Evolutionary conservation across 2,797 vertebrate genomes (phyloP).

Genomic region (Lagocephalus sceleratus): DNA sequence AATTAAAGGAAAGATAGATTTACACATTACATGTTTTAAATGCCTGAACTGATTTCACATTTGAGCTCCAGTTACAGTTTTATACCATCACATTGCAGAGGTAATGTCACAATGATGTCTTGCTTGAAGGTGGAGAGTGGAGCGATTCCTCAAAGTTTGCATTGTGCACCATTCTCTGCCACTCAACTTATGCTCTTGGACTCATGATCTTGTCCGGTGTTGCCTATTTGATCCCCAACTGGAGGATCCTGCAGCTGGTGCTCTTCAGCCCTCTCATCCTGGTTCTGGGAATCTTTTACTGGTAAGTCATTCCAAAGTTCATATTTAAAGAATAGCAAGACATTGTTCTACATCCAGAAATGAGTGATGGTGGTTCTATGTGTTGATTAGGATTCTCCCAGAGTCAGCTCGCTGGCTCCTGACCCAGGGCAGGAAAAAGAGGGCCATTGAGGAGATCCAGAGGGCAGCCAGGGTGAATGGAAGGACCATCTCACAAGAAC

Average conservation of each 20-base stretch:
- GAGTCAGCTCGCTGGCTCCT: slow-evolving; percentile 90
- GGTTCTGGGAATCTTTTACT: slow-evolving; percentile 67
- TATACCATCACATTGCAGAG: too few species aligned
- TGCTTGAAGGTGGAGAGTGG: slow-evolving; percentile 83
- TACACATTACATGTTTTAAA: too few species aligned
- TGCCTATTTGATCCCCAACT: slow-evolving; percentile 78
- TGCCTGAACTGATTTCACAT: too few species aligned
- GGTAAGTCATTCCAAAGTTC: slow-evolving; percentile 68
- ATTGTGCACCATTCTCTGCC: slow-evolving; percentile 72
- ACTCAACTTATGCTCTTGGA: slow-evolving; percentile 70
- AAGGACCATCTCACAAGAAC: slow-evolving; percentile 62
- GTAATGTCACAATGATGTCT: neutral
- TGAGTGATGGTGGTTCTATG: neutral
- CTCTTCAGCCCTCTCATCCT: slow-evolving; percentile 70
- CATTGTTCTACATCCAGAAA: neutral
- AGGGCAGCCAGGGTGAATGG: slow-evolving; percentile 81
- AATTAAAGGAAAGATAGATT: too few species aligned
- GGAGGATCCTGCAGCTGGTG: slow-evolving; percentile 83
- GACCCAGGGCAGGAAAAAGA: slow-evolving; percentile 75
- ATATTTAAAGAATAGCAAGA: neutral
- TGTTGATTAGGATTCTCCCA: slow-evolving; percentile 78
- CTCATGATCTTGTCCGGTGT: slow-evolving; percentile 80
- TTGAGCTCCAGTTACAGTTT: too few species aligned
- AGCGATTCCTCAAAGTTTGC: slow-evolving; percentile 77
- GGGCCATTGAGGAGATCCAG: slow-evolving; percentile 76